Evolutionary conservation across 2,797 vertebrate genomes (phyloP).

Genomic region (Mormyrus hasselquistii): DNA sequence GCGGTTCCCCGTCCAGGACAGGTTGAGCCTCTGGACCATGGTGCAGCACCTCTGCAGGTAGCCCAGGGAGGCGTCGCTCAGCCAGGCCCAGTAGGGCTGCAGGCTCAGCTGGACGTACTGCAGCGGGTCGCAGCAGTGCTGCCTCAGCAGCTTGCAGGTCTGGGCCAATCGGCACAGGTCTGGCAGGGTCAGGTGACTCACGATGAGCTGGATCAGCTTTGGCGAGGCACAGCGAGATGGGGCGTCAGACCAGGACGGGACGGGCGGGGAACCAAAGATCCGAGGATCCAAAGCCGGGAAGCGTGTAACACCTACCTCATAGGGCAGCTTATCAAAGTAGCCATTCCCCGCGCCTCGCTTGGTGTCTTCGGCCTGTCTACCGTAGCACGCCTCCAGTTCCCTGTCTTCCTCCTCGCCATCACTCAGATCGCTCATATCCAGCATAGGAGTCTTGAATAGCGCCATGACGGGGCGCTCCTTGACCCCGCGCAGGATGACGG

Average conservation of each 20-base stretch:
- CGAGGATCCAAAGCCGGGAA: neutral
- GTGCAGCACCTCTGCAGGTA: constrained; percentile 87
- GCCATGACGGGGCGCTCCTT: constrained; percentile 83
- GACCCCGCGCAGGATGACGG: constrained; percentile 84
- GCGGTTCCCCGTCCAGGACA: constrained; percentile 95
- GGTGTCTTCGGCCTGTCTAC: constrained; percentile 62
- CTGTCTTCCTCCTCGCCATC: constrained; percentile 80
- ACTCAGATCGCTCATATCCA: constrained; percentile 82
- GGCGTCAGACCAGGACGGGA: neutral
- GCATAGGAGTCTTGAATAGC: constrained; percentile 76
- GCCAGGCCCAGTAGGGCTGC: constrained; percentile 91
- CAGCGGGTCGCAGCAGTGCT: constrained; percentile 93
- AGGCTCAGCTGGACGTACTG: constrained; percentile 96
- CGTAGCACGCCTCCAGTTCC: constrained; percentile 67
- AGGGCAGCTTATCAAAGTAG: constrained; percentile 94
- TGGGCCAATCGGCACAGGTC: constrained; percentile 94
- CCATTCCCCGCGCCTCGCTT: constrained; percentile 77
- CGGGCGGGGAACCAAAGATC: neutral
- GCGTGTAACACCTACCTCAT: constrained; percentile 69
- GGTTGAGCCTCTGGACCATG: constrained; percentile 92
- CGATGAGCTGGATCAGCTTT: constrained; percentile 93
- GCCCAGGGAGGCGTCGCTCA: constrained; percentile 81
- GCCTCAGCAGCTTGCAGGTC: constrained; percentile 90
- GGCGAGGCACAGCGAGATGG: constrained; percentile 23
- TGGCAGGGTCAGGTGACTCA: constrained; percentile 90